These are phyloP conservation scores for Dromiciops gliroides DNA, from an alignment of 2,113 vertebrate species.

Conservation along the genomic window DNA sequence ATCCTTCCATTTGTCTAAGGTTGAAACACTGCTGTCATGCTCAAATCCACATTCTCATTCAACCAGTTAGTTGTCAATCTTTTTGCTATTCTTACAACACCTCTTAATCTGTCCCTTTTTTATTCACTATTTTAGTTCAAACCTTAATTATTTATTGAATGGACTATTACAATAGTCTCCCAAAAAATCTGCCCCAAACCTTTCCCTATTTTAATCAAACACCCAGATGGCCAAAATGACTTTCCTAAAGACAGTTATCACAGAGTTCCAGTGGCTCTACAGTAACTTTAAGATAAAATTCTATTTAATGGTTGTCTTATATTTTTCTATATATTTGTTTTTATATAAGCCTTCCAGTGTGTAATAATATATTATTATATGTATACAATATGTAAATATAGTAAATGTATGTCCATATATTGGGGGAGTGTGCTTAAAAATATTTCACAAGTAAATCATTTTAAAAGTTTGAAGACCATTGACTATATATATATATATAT, in stretches of 20 bases:
- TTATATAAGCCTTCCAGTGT: not conserved
- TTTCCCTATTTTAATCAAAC: not conserved
- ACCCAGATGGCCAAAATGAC: not conserved
- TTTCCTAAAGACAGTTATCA: not conserved
- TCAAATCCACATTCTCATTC: not conserved
- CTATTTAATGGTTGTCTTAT: not conserved
- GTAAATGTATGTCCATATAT: not conserved
- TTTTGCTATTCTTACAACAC: not conserved
- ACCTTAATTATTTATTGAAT: not conserved
- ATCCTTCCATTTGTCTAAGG: not conserved
- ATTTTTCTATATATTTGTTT: not conserved
- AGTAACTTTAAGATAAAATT: not conserved
- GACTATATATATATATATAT: not conserved
- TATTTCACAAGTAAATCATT: not conserved
- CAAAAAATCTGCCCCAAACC: not conserved
- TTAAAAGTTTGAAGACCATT: not conserved
- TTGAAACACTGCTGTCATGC: not conserved
- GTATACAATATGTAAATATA: not conserved
- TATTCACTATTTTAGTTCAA: not conserved
- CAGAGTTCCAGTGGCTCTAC: not conserved
- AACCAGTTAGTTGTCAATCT: not conserved
- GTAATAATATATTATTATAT: not conserved
- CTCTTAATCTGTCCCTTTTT: not conserved
- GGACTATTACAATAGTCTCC: not conserved
- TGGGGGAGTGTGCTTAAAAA: not conserved